Conservation (phyloP, 2,113 vertebrate species). For the Agapornis roseicollis region DNA sequence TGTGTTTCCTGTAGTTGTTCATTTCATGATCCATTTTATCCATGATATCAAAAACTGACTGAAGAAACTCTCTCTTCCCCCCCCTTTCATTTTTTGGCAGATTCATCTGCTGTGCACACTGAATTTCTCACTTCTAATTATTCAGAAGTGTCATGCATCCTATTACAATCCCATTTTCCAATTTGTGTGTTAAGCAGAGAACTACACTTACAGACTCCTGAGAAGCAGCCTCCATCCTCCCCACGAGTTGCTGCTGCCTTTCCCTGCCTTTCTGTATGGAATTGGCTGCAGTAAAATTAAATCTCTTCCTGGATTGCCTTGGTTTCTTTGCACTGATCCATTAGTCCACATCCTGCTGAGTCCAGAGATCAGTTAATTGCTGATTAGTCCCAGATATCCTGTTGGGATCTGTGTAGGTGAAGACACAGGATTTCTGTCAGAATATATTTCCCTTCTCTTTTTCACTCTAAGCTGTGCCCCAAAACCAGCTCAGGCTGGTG, state of each 20-base stretch:
- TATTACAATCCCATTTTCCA: constrained; percentile 43
- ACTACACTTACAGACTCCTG: neutral
- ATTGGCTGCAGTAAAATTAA: neutral
- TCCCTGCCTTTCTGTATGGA: neutral
- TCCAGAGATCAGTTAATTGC: neutral
- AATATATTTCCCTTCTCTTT: neutral
- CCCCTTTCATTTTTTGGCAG: neutral
- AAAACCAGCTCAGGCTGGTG: neutral
- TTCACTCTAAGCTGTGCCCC: neutral
- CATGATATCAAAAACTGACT: neutral
- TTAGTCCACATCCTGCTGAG: neutral
- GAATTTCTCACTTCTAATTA: constrained; percentile 38
- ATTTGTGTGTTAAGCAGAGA: neutral
- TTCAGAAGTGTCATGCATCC: neutral
- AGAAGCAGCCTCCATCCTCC: neutral
- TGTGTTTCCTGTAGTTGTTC: neutral
- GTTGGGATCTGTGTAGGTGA: neutral
- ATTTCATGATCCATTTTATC: neutral
- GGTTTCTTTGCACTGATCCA: neutral
- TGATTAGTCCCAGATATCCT: neutral
- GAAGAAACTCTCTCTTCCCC: neutral
- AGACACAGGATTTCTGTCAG: neutral
- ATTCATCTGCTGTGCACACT: neutral
- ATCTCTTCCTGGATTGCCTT: neutral
- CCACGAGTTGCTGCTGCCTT: neutral